A percentile compares a stretch with the other conserved stretches of the same genome.
phyloP scores from a whole-genome alignment of 2,113 vertebrate genomes.

The Campylomormyrus numenius region DNA sequence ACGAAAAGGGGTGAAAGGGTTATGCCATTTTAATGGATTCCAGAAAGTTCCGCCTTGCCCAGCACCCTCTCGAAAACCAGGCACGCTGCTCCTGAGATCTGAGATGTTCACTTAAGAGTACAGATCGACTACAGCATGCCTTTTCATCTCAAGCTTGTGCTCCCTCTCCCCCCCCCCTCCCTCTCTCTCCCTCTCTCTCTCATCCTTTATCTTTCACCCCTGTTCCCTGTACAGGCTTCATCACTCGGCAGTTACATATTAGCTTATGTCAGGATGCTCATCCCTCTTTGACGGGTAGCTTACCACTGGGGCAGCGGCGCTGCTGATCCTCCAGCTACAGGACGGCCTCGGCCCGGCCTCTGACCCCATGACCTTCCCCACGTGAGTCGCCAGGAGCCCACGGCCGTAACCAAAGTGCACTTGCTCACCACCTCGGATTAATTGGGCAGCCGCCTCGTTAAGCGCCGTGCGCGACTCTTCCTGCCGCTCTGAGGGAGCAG shows the following conservation, averaged over 20 bases:
- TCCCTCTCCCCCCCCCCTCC: background rate
- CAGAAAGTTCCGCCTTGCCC: background rate
- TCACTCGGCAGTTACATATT: background rate
- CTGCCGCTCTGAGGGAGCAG: background rate
- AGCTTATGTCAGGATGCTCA: background rate
- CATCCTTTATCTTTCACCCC: background rate
- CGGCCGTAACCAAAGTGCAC: background rate
- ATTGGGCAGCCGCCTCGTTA: background rate
- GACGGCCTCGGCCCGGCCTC: background rate
- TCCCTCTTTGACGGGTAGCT: background rate
- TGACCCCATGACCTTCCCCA: background rate
- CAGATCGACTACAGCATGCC: background rate
- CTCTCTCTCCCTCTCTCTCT: background rate
- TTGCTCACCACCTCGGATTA: background rate
- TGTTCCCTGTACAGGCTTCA: background rate
- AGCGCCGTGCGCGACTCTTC: too few species aligned
- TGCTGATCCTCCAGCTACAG: background rate
- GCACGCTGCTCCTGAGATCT: background rate
- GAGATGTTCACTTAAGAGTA: background rate
- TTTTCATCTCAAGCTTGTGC: background rate
- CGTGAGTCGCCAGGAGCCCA: background rate
- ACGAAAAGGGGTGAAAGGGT: background rate
- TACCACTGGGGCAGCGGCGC: background rate
- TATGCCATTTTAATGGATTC: background rate
- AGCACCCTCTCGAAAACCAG: background rate